A percentile compares a stretch with the other conserved stretches of the same genome.
Evolutionary conservation across 53 echinoderm and acorn worm genomes (phyloP).

Genomic region (Zoroaster sp.): DNA sequence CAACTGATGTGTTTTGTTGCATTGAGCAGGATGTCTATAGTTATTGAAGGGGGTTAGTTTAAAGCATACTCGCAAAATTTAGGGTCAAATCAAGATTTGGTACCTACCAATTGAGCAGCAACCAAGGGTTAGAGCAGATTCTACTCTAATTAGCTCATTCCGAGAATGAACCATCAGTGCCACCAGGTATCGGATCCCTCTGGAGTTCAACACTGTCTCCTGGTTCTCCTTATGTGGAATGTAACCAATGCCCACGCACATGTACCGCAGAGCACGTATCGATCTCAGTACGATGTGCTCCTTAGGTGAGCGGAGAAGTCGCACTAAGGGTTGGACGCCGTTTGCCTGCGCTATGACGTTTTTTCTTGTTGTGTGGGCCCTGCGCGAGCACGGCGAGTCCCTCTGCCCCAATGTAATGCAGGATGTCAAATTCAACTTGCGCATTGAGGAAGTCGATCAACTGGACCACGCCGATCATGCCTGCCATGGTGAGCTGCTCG

Average conservation of each 20-base stretch:
- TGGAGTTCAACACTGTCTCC: constrained; percentile 71
- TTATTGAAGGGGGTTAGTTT: no score
- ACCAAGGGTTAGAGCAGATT: constrained; percentile 87
- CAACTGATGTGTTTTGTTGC: no score
- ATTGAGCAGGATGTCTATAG: no score
- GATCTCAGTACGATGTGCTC: constrained; percentile 95
- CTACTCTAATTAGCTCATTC: constrained; percentile 92
- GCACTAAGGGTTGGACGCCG: constrained; percentile 90
- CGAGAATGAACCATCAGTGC: constrained; percentile 95
- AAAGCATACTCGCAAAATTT: no score
- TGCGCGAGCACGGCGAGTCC: constrained; percentile 87
- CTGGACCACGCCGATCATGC: constrained; percentile 89
- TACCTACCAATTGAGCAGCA: constrained; percentile 91
- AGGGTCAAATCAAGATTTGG: no score
- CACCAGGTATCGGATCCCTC: constrained; percentile 90
- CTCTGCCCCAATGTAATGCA: constrained; percentile 96
- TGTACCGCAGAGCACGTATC: constrained; percentile 82
- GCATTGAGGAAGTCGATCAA: constrained; percentile 95
- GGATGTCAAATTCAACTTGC: constrained; percentile 77
- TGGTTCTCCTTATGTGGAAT: constrained; percentile 90
- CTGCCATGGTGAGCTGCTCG: constrained; percentile 86
- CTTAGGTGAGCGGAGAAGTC: constrained; percentile 89
- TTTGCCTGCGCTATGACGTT: constrained; percentile 87
- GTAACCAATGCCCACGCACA: constrained; percentile 93
- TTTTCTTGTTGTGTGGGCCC: constrained; percentile 91